Evolutionary conservation across 2,888 invertebrate species (phyloP), one percentile per base, ranked within the genome.

Genomic region (Hirtodrosophila confusa): DNA sequence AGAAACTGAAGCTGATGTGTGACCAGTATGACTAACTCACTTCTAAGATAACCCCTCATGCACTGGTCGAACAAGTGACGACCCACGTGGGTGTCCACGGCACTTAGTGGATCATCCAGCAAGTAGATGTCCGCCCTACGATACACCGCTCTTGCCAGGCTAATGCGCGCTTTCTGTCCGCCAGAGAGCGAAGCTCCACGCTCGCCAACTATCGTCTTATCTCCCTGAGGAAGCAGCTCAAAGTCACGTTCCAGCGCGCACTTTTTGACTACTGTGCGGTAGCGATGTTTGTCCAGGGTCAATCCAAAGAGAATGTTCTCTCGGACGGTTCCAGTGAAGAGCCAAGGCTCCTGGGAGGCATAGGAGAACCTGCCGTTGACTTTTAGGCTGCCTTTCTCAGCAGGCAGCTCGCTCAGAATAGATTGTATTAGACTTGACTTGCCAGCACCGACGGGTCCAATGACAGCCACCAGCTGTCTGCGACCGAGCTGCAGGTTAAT

Each of bases 51-150:
- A 4, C 88, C 88, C 11, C 85, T 84, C 88, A 91, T 90, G 53
- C 91, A 91, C 50, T 90, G 88, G 53, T 97, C 96, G 91, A 97
- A 98, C 84, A 98, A 93, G 90, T 97, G 96, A 10, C 96, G 94
- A 3, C 97, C 97, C 0, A 98, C 97, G 89, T 96, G 96, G 0
- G 97, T 94, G 92, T 98, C 98, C 23, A 98, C 97, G 0, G 98
- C 97, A 55, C 97, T 95, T 47, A 98, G 92, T 0, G 98, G 98
- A 92, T 98, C 98, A 91, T 98, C 98, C 51, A 98, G 91, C 10
- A 98, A 92, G 89, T 97, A 98, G 72, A 97, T 95, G 84, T 97
- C 96, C 0, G 96, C 95, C 61, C 96, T 94, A 60, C 95, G 95
- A 91, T 97, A 98, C 0, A 97, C 95, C 0, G 97, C 95, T 78